A percentile compares a stretch with the other conserved stretches of the same genome.
These are phyloP conservation scores for Smutsia temminckii DNA, from an alignment of 2,797 vertebrate genomes.

Conservation along the genomic window DNA sequence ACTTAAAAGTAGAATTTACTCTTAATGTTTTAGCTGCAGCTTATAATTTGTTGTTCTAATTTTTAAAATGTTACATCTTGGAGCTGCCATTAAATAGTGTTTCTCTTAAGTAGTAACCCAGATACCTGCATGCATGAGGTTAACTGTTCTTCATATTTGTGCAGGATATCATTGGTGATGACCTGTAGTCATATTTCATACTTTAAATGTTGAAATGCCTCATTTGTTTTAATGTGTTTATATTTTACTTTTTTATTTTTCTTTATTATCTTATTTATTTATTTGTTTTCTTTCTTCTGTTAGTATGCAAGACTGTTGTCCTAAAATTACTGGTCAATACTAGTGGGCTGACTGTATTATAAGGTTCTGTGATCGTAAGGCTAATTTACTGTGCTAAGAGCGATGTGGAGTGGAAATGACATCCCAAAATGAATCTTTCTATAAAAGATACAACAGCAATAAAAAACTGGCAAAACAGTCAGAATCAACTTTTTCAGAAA, in stretches of 20 bases:
- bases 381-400: not conserved
- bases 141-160: conserved; percentile 5
- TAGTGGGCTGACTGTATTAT: not conserved
- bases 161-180: not conserved
- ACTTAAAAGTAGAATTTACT: conserved; percentile 33
- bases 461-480: not conserved
- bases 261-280: not conserved
- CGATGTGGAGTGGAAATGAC: not conserved
- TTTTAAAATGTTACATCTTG: not conserved
- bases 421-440: not conserved
- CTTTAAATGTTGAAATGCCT: not conserved
- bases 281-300: not conserved
- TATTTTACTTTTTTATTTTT: not conserved
- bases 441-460: not conserved
- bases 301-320: not conserved
- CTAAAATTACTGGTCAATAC: not conserved
- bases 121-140: not conserved
- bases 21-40: conserved; percentile 11
- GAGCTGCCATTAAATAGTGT: not conserved
- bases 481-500: not conserved
- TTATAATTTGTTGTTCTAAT: conserved; percentile 10
- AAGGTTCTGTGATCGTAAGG: not conserved
- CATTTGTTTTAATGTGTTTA: not conserved
- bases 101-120: not conserved
- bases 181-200: not conserved